A percentile compares a stretch with the other conserved stretches of the same genome.
Conservation (phyloP, 2,888 invertebrate genomes). For the Melanophora roralis region DNA sequence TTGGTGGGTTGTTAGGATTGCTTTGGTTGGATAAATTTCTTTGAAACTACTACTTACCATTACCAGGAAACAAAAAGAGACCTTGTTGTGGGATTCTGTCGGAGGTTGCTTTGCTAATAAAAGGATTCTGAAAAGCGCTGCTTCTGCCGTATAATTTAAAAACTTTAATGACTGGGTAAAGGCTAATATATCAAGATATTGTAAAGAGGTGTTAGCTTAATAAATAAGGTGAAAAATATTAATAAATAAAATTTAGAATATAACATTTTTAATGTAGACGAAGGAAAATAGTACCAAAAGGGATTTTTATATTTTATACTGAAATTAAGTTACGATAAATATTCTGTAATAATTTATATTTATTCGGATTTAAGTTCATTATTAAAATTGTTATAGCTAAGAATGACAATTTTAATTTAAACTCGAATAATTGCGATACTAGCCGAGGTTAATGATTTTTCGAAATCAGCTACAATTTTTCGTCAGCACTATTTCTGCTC, state of each 20-base stretch:
- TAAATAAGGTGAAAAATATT: neutral
- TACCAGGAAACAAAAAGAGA: neutral
- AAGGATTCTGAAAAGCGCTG: neutral
- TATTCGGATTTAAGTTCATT: no score
- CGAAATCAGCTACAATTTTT: no score
- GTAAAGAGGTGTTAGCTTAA: neutral
- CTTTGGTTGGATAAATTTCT: neutral
- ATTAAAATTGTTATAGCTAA: no score
- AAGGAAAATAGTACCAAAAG: no score
- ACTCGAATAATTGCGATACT: no score
- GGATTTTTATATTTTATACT: no score
- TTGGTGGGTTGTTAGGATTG: slow-evolving; percentile 68
- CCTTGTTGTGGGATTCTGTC: neutral
- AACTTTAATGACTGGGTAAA: slow-evolving; percentile 34
- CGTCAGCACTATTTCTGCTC: no score
- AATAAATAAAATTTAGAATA: neutral
- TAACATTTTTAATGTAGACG: no score
- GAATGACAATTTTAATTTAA: no score
- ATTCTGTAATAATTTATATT: no score
- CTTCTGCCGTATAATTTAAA: neutral
- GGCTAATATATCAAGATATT: neutral
- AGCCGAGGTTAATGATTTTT: no score
- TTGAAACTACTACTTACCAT: neutral
- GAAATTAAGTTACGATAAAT: no score
- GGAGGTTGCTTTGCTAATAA: neutral